Evolutionary conservation across 2,113 vertebrate species (phyloP).

Genomic region (Phalacrocorax aristotelis): DNA sequence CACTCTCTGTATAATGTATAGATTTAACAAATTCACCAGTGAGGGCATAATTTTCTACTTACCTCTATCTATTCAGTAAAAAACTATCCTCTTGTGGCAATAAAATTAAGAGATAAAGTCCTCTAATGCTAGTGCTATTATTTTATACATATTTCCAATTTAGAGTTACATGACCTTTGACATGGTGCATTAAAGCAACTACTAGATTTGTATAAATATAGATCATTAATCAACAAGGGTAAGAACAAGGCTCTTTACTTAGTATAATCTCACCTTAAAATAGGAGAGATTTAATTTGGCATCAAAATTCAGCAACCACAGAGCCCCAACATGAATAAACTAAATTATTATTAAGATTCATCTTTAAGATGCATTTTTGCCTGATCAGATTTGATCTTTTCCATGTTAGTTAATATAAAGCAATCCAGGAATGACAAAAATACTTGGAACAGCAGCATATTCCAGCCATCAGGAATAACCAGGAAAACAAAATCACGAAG

Average conservation of each 20-base stretch:
- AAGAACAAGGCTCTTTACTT: conserved; percentile 10
- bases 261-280: conserved; percentile 36
- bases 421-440: background rate
- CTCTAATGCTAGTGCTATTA: background rate
- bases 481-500: background rate
- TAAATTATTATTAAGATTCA: background rate
- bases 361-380: background rate
- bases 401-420: background rate
- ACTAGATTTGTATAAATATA: conserved; percentile 11
- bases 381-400: background rate
- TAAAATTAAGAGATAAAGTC: background rate
- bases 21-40: background rate
- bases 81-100: background rate
- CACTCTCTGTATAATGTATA: background rate
- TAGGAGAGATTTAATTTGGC: background rate
- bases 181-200: background rate
- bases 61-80: background rate
- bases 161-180: background rate
- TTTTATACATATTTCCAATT: background rate
- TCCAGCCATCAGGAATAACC: background rate
- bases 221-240: conserved; percentile 40
- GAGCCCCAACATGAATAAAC: background rate
- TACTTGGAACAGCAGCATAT: background rate
- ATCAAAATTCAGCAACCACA: background rate
- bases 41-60: background rate